Evolutionary conservation across 37 sponge, comb jelly and placozoan genomes (phyloP).

Genomic region (Beroe ovata): DNA sequence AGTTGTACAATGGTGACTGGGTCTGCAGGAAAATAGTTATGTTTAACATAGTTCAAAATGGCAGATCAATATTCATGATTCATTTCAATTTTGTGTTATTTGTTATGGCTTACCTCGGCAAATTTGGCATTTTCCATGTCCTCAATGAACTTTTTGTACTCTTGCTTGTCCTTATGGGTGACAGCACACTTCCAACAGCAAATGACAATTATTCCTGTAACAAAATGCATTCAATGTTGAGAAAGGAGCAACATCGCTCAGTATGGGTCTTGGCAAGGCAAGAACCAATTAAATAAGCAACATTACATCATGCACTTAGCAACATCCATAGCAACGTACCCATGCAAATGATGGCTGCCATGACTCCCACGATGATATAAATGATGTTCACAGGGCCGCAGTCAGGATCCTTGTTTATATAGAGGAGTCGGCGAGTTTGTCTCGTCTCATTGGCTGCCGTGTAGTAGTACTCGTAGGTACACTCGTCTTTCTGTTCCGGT

Average conservation of each 20-base stretch:
- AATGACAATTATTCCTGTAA: constrained; percentile 53
- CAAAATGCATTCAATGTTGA: too few species aligned
- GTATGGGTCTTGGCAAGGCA: too few species aligned
- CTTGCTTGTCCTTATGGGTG: constrained; percentile 37
- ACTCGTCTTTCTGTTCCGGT: constrained; percentile 59
- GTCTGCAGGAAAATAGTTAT: constrained; percentile 62
- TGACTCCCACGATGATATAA: constrained; percentile 43
- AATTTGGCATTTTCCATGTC: constrained; percentile 65
- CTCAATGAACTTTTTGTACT: constrained; percentile 57
- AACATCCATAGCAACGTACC: constrained; percentile 13
- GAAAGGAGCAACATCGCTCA: too few species aligned
- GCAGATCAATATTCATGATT: neutral
- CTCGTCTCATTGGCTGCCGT: neutral
- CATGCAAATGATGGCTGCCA: constrained; percentile 23
- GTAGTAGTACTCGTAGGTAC: constrained; percentile 30
- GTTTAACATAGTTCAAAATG: neutral
- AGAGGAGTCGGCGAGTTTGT: constrained; percentile 14
- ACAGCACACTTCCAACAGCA: constrained; percentile 62
- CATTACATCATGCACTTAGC: neutral
- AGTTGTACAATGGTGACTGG: constrained; percentile 36
- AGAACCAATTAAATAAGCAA: too few species aligned
- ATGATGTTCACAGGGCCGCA: constrained; percentile 38
- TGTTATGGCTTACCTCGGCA: neutral
- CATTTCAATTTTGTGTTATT: too few species aligned
- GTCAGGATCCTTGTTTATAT: constrained; percentile 59